Conservation (phyloP, 2,113 vertebrate genomes). For the Microcebus lehilahytsara region DNA sequence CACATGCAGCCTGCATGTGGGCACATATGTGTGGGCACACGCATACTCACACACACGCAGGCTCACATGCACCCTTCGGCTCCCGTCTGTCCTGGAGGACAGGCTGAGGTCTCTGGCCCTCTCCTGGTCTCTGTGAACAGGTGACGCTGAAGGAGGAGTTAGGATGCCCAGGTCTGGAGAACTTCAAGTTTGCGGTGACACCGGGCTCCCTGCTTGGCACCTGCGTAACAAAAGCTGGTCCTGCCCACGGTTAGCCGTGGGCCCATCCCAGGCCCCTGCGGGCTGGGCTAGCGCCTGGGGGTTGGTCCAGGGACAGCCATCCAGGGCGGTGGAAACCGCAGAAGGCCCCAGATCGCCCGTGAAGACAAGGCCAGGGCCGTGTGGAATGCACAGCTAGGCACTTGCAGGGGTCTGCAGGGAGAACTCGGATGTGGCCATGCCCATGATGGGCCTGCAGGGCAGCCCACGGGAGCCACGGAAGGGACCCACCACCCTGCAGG, state of each 20-base stretch:
- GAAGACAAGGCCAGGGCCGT: background rate
- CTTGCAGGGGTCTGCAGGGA: background rate
- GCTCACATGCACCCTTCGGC: background rate
- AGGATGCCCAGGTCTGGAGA: background rate
- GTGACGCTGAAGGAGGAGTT: background rate
- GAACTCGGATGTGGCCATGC: rapidly evolving
- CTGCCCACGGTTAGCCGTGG: rapidly evolving
- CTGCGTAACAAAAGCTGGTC: rapidly evolving
- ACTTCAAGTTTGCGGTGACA: too few relatives aligned
- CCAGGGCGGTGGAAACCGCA: background rate
- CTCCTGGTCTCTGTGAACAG: background rate
- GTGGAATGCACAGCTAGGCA: rapidly evolving
- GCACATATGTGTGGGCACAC: background rate
- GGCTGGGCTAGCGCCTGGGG: rapidly evolving
- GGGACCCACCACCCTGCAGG: background rate
- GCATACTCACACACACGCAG: background rate
- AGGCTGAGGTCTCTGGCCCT: background rate
- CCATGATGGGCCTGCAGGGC: rapidly evolving
- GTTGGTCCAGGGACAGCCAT: rapidly evolving
- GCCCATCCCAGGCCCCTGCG: rapidly evolving
- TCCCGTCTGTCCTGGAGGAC: background rate
- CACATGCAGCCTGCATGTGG: background rate
- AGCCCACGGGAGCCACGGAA: background rate
- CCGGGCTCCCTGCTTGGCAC: background rate
- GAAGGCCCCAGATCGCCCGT: rapidly evolving